A percentile compares a stretch with the other conserved stretches of the same genome.
phyloP scores from a whole-genome alignment of 2,888 invertebrate genomes.

The Heliconius cydno region DNA sequence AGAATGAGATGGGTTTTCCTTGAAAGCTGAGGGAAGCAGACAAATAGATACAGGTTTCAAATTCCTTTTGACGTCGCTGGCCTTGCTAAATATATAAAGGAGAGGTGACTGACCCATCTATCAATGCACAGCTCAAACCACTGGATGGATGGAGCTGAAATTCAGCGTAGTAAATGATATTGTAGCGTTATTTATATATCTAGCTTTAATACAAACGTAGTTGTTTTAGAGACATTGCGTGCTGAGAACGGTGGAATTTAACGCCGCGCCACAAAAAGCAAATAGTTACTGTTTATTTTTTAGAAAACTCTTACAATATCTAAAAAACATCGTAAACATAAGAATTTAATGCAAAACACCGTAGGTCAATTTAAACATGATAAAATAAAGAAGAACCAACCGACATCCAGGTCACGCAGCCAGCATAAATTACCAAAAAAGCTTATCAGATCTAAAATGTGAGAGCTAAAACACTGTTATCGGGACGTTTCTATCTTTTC shows the following conservation, averaged over 20 bases:
- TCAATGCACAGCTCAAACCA: slow-evolving; percentile 8
- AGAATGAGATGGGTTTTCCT: neutral
- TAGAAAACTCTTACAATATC: neutral
- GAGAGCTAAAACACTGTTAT: slow-evolving; percentile 31
- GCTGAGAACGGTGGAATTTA: no score
- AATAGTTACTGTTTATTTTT: neutral
- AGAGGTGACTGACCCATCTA: slow-evolving; percentile 8
- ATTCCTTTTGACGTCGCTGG: slow-evolving; percentile 11
- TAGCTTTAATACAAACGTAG: no score
- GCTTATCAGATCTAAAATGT: slow-evolving; percentile 20
- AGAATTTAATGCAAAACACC: neutral
- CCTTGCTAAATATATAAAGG: slow-evolving; percentile 9
- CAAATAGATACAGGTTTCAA: neutral
- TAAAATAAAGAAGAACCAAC: neutral
- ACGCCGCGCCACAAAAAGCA: no score
- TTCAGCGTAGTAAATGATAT: neutral
- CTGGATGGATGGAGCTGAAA: neutral
- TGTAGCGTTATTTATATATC: neutral
- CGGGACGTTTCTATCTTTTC: slow-evolving; percentile 36
- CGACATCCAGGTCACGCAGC: slow-evolving; percentile 16
- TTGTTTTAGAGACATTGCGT: no score
- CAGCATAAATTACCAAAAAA: slow-evolving; percentile 27
- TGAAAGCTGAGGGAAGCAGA: neutral
- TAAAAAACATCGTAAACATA: neutral
- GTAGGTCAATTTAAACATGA: neutral